Evolutionary conservation across 2,113 vertebrate species (phyloP).

Genomic region (Bagarius yarrelli): DNA sequence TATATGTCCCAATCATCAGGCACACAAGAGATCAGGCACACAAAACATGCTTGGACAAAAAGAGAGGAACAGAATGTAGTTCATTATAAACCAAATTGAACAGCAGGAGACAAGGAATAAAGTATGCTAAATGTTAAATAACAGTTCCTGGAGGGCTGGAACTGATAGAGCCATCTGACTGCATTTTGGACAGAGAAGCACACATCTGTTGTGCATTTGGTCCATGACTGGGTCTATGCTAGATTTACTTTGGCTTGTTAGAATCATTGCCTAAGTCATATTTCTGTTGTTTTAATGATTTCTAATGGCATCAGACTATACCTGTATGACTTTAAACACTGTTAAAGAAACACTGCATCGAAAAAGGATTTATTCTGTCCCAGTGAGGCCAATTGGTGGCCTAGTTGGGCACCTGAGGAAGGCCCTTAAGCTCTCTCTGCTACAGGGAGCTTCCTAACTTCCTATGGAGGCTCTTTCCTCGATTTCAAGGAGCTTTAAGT

Average conservation of each 20-base stretch:
- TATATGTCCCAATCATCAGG: background rate
- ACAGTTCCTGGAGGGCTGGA: slow-evolving; percentile 44
- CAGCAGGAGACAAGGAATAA: slow-evolving; percentile 35
- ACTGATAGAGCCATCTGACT: slow-evolving; percentile 61
- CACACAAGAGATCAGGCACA: background rate
- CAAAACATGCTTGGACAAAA: background rate
- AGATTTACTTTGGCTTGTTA: slow-evolving; percentile 58
- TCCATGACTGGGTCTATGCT: slow-evolving; percentile 55
- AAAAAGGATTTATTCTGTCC: background rate
- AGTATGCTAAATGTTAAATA: slow-evolving; percentile 41
- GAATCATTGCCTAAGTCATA: slow-evolving; percentile 49
- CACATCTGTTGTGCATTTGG: slow-evolving; percentile 69
- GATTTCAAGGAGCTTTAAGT: no score
- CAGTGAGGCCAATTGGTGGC: background rate
- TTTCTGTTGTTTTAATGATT: slow-evolving; percentile 39
- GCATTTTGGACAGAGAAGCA: slow-evolving; percentile 55
- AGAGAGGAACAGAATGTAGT: background rate
- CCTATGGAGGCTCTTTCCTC: no score
- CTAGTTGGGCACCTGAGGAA: no score
- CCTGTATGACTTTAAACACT: slow-evolving; percentile 15
- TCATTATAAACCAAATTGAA: slow-evolving; percentile 10
- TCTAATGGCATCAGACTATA: slow-evolving; percentile 34
- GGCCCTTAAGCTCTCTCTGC: no score
- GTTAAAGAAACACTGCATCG: slow-evolving; percentile 4
- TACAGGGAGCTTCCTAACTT: no score